Conservation (phyloP, 2,113 vertebrate species). For the Aphyosemion australe region DNA sequence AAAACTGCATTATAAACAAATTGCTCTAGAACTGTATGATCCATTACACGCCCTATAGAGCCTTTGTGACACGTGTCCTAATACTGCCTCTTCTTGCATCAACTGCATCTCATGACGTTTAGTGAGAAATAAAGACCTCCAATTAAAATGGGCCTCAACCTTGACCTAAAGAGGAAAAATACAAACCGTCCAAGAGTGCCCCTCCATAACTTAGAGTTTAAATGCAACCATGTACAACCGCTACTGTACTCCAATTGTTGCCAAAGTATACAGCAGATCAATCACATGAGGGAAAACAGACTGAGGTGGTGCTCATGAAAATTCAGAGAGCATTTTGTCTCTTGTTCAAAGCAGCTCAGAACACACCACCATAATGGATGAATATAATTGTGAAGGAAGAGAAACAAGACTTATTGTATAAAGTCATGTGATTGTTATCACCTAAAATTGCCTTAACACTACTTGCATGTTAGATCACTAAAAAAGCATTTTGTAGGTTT, state of each 20-base stretch:
- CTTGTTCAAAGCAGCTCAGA: constrained; percentile 60
- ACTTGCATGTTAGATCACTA: no score
- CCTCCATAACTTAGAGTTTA: constrained; percentile 75
- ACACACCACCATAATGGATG: constrained; percentile 44
- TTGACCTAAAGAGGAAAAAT: constrained; percentile 61
- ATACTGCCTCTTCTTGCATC: constrained; percentile 41
- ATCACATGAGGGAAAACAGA: constrained; percentile 59
- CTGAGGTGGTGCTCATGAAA: constrained; percentile 75
- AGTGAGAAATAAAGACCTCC: constrained; percentile 48
- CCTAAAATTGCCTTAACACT: no score
- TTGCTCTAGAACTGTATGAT: constrained; percentile 18
- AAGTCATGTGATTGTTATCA: no score
- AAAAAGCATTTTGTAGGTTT: no score
- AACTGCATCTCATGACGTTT: constrained; percentile 54
- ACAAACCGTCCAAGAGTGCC: constrained; percentile 65
- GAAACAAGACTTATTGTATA: no score
- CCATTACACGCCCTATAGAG: constrained; percentile 21
- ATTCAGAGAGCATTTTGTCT: constrained; percentile 70
- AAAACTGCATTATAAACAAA: constrained; percentile 36
- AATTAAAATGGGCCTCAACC: constrained; percentile 57
- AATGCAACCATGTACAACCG: constrained; percentile 65
- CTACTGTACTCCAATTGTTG: constrained; percentile 50
- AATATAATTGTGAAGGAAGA: constrained; percentile 20
- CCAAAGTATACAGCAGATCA: constrained; percentile 77
- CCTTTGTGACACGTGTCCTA: constrained; percentile 25